A percentile compares a stretch with the other conserved stretches of the same genome.
phyloP scores from a whole-genome alignment of 2,113 vertebrate species.

The Callopanchax toddi region DNA sequence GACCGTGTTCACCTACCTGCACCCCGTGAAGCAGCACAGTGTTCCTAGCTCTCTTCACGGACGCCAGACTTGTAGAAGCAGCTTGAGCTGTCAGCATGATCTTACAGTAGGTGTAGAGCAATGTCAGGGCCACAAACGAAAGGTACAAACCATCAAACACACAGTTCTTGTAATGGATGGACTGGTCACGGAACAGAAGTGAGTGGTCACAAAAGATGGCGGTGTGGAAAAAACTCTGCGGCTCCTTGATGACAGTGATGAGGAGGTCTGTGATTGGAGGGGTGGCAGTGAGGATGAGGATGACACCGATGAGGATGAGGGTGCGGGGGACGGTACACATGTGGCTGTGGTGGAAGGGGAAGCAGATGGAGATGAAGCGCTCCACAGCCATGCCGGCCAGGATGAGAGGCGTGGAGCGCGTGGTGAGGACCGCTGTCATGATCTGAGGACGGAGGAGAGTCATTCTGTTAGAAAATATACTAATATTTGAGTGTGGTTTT shows the following conservation, averaged over 20 bases:
- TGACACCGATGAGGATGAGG: conserved; percentile 58
- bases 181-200: conserved; percentile 65
- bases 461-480: not conserved
- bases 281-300: conserved; percentile 59
- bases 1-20: too few relatives aligned
- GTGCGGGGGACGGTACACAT: conserved; percentile 77
- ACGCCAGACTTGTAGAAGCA: conserved; percentile 67
- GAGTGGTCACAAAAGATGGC: conserved; percentile 79
- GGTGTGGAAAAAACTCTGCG: conserved; percentile 56
- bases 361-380: conserved; percentile 81
- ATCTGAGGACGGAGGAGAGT: conserved; percentile 40
- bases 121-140: conserved; percentile 74
- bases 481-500: too few relatives aligned
- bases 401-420: conserved; percentile 80
- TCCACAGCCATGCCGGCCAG: conserved; percentile 82
- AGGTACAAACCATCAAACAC: conserved; percentile 77
- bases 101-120: conserved; percentile 80
- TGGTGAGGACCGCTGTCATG: conserved; percentile 76
- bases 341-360: conserved; percentile 74
- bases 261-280: conserved; percentile 76
- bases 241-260: conserved; percentile 65
- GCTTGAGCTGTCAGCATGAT: conserved; percentile 75
- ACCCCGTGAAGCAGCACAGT: conserved; percentile 78
- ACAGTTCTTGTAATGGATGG: conserved; percentile 80
- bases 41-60: conserved; percentile 75